Evolutionary conservation across 1,140 invertebrate species (phyloP).

Genomic region (Ceratina australensis): DNA sequence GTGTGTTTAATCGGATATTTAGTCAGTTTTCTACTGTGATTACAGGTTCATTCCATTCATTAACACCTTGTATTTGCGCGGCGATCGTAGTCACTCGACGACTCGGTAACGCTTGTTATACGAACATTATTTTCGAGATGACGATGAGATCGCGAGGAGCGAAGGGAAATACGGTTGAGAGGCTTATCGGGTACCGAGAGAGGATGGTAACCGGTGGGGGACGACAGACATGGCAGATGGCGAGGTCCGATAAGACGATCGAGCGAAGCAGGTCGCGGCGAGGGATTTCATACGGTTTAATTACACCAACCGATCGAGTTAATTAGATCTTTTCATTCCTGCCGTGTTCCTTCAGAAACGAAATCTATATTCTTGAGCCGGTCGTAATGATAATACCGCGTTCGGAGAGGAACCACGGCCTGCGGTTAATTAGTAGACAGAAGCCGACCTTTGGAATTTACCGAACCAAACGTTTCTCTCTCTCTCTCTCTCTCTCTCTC

Average conservation of each 20-base stretch:
- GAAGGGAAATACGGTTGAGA: background rate
- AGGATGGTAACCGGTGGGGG: background rate
- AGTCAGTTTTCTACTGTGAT: too few relatives aligned
- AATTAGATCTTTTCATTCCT: conserved; percentile 51
- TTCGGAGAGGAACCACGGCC: background rate
- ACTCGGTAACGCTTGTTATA: background rate
- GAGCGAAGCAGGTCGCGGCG: conserved; percentile 16
- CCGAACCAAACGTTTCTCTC: background rate
- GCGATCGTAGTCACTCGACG: background rate
- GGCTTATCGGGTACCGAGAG: background rate
- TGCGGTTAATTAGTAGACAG: conserved; percentile 43
- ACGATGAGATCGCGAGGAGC: background rate
- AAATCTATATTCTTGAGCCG: conserved; percentile 15
- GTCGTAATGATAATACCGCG: conserved; percentile 32
- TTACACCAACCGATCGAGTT: conserved; percentile 46
- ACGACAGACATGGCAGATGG: background rate
- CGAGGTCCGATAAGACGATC: conserved; percentile 36
- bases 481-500: background rate
- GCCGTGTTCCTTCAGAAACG: background rate
- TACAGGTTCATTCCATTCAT: too few relatives aligned
- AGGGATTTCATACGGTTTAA: conserved; percentile 53
- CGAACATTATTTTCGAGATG: background rate
- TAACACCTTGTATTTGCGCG: background rate
- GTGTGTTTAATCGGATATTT: too few relatives aligned
- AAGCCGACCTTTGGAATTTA: conserved; percentile 32